Base-by-base conservation (phyloP, 2,113 vertebrate species). In the Mus spicilegus region DNA sequence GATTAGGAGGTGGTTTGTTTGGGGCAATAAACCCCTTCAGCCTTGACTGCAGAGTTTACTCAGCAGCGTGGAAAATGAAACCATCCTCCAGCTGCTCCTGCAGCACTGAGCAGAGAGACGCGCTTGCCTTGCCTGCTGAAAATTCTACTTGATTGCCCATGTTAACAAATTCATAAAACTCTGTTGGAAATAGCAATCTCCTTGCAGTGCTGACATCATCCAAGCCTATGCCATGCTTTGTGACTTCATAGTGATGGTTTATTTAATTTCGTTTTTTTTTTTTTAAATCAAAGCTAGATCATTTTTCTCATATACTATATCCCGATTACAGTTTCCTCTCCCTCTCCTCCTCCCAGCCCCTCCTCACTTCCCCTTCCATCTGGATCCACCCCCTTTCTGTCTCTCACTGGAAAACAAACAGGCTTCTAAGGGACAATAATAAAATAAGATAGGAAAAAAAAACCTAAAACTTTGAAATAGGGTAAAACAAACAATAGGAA, bases 1-100 rank as follows among this genome's bases (percentile, higher is more conserved):
- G 63, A 54, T 97, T 90, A 94, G 92, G 81, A 90, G 89, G 51
- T 90, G 58, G 72, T 92, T 97, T 94, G 82, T 94, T 96, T 96
- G 82, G 65, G 61, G 67, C 89, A 95, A 93, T 95, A 95, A 96
- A 96, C 93, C 69, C 54, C n/a, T 90, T 95, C 56, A 95, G 85
- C 54, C 65, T 96, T 96, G 67, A 96, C 76, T 90, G 63, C 30
- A 78, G 94, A 93, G 88, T 93, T 96, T 70, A 93, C 20, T 94
- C 90, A 90, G 42, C 19, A 90, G 42, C 19, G 67, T 19, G 3
- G 75, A 94, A 63, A 96, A 88, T 61, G 22, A 93, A 96, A 63
- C 56, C 24, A 73, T 28, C 91, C 58, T 81, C 56, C 73, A 91
- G 82, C 77, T 17, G 76, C 87, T 92, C 61, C 33, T 39, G 28